These are phyloP conservation scores for Dromas ardeola DNA, from an alignment of 2,113 vertebrate species.

Conservation along the genomic window DNA sequence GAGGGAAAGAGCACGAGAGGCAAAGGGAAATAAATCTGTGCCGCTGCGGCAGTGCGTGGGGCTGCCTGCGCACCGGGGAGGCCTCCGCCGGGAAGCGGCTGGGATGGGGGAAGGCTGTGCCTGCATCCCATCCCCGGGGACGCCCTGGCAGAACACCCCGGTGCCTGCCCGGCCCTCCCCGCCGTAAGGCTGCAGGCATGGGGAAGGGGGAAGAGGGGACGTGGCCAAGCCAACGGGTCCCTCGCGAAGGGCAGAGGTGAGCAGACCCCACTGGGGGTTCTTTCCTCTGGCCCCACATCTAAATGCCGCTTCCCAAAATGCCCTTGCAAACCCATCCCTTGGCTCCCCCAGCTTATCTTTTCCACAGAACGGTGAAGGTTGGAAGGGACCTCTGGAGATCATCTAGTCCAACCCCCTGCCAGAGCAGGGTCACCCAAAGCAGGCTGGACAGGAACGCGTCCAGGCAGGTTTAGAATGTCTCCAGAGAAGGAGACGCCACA, in stretches of 20 bases:
- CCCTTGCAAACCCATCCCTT: neutral
- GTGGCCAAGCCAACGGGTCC: neutral
- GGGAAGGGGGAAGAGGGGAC: neutral
- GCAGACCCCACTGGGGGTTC: neutral
- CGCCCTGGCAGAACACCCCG: rapidly evolving
- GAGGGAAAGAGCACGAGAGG: neutral
- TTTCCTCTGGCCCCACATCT: neutral
- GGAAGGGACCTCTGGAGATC: neutral
- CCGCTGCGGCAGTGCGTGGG: neutral
- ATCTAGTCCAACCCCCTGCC: neutral
- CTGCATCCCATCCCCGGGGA: neutral
- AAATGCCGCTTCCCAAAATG: neutral
- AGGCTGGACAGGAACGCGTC: neutral
- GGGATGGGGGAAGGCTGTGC: neutral
- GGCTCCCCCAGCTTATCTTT: neutral
- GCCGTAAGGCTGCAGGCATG: rapidly evolving
- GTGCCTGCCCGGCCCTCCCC: neutral
- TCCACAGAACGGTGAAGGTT: neutral
- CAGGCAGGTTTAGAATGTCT: neutral
- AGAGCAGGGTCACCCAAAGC: neutral
- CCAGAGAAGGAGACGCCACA: neutral
- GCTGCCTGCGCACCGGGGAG: neutral
- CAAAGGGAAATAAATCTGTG: slow-evolving; percentile 24
- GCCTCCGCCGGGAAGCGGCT: rapidly evolving
- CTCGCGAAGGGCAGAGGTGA: neutral